Percentiles rank a stretch among this genome's conserved stretches.
Conservation (phyloP, 2,113 vertebrate genomes). For the Menura novaehollandiae region DNA sequence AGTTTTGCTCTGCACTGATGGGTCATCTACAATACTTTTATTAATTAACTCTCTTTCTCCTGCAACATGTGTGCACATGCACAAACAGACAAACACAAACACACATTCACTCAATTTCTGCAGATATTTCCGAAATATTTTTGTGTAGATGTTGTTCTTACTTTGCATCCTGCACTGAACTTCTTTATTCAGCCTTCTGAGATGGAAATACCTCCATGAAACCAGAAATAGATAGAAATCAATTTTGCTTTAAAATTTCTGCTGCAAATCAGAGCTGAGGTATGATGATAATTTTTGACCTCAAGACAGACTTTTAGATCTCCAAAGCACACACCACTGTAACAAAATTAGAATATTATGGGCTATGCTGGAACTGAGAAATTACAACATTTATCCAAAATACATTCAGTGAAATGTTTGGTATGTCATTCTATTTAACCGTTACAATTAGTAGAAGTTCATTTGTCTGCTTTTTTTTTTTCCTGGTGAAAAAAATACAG, state of each 20-base stretch:
- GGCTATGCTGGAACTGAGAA: not conserved
- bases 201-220: not conserved
- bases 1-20: not conserved
- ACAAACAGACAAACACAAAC: not conserved
- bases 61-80: not conserved
- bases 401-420: not conserved
- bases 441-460: not conserved
- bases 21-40: not conserved
- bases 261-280: not conserved
- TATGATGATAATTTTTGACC: not conserved
- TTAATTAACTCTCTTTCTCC: not conserved
- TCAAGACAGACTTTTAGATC: not conserved
- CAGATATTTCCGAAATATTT: not conserved
- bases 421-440: not conserved
- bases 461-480: not conserved
- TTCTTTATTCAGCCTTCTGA: not conserved
- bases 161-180: not conserved
- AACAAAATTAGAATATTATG: not conserved
- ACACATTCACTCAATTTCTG: not conserved
- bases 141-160: not conserved
- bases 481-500: not conserved
- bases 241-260: conserved; percentile 7
- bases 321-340: not conserved
- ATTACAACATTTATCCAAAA: not conserved
- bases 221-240: not conserved